Evolutionary conservation across 2,797 vertebrate genomes (phyloP).

Genomic region (Lophotriccus pileatus): DNA sequence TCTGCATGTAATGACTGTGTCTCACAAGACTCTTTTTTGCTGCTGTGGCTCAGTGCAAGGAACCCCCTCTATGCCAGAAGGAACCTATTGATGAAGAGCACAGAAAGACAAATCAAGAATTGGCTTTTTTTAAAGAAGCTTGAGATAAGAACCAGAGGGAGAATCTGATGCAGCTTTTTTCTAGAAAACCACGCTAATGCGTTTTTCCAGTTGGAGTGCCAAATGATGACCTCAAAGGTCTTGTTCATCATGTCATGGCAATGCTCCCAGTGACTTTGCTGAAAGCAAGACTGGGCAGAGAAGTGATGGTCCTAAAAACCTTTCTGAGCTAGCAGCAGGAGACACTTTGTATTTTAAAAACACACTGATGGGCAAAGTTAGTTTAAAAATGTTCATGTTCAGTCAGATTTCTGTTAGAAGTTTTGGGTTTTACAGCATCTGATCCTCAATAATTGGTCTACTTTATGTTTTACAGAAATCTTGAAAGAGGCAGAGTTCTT

Average conservation of each 20-base stretch:
- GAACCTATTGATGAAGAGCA: background rate
- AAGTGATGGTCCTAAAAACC: background rate
- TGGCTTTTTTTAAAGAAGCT: background rate
- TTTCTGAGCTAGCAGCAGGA: background rate
- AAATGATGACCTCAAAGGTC: background rate
- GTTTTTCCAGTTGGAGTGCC: conserved; percentile 25
- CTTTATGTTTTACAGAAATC: background rate
- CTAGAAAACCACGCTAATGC: background rate
- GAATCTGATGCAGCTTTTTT: background rate
- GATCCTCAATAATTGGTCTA: background rate
- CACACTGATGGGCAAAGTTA: background rate
- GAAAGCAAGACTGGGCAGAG: background rate
- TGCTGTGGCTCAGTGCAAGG: background rate
- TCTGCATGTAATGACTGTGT: background rate
- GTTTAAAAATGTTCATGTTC: background rate
- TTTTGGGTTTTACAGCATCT: background rate
- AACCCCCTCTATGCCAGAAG: background rate
- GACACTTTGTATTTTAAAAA: background rate
- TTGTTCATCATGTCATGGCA: background rate
- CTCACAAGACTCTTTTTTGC: background rate
- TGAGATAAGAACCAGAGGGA: background rate
- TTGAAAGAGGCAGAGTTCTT: background rate
- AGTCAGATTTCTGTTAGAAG: background rate
- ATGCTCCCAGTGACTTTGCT: background rate
- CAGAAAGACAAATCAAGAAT: background rate